Conservation (phyloP, 2,113 vertebrate genomes). For the Talpa occidentalis region DNA sequence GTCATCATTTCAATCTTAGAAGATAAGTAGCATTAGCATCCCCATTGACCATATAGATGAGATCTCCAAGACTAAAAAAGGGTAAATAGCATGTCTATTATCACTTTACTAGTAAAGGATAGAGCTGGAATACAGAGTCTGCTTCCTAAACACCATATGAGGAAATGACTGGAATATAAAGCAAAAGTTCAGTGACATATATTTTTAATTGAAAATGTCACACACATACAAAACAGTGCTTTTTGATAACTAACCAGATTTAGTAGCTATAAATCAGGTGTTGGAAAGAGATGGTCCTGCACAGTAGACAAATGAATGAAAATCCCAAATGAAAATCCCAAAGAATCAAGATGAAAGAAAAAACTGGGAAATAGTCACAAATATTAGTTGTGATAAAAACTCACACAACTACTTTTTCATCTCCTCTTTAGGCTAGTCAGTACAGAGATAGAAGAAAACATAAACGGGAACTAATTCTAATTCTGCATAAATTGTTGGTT, state of each 20-base stretch:
- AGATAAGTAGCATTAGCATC: neutral
- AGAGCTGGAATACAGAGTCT: neutral
- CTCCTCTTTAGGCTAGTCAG: neutral
- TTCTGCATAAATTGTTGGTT: neutral
- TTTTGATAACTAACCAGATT: neutral
- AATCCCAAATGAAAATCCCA: neutral
- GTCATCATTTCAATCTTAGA: neutral
- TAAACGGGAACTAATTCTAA: neutral
- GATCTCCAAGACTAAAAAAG: neutral
- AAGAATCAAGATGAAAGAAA: conserved; percentile 13
- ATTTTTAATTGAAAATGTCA: neutral
- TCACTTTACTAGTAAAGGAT: neutral
- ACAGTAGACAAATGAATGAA: neutral
- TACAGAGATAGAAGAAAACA: neutral
- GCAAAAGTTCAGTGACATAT: neutral
- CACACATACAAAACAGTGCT: neutral
- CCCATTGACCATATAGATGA: neutral
- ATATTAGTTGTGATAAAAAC: neutral
- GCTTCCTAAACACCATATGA: neutral
- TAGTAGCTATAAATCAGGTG: neutral
- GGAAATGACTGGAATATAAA: neutral
- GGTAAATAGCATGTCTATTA: neutral
- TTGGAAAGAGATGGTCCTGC: neutral
- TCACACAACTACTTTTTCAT: neutral
- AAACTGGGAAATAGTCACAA: neutral